Percentiles rank a stretch among this genome's conserved stretches.
Evolutionary conservation across 2,113 vertebrate species (phyloP).

Genomic region (Rafetus swinhoei): DNA sequence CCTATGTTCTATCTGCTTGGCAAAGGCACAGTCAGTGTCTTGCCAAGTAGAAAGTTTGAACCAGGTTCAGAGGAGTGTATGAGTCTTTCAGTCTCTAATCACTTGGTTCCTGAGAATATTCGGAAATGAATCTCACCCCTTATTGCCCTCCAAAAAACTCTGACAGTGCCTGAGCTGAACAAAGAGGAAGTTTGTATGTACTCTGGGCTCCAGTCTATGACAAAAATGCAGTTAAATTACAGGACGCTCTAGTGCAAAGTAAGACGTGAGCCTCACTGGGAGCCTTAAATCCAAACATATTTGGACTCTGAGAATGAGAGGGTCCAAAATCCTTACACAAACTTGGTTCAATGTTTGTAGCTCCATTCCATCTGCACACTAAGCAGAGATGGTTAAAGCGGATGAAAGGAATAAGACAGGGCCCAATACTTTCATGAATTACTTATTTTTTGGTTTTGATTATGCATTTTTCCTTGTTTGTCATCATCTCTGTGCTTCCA

Average conservation of each 20-base stretch:
- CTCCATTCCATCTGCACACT: background rate
- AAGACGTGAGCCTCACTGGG: background rate
- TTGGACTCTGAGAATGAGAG: background rate
- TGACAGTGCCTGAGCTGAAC: background rate
- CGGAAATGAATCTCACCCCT: background rate
- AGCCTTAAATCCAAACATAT: background rate
- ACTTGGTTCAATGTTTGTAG: background rate
- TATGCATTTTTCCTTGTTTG: slow-evolving; percentile 7
- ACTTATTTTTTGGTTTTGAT: slow-evolving; percentile 7
- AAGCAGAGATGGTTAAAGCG: background rate
- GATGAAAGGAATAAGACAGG: background rate
- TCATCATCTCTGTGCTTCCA: slow-evolving; percentile 30
- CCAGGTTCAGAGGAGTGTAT: background rate
- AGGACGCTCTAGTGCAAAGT: background rate
- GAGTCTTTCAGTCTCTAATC: background rate
- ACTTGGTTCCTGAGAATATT: background rate
- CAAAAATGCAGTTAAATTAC: background rate
- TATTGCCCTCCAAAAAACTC: background rate
- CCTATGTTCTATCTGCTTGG: background rate
- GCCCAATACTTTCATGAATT: background rate
- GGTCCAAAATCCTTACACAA: slow-evolving; percentile 2
- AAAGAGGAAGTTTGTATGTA: background rate
- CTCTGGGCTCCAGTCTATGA: background rate
- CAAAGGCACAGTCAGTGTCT: slow-evolving; percentile 14
- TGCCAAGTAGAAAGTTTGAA: slow-evolving; percentile 26